phyloP scores from a whole-genome alignment of 2,888 invertebrate species.

The Alloscopus bannaensis region DNA sequence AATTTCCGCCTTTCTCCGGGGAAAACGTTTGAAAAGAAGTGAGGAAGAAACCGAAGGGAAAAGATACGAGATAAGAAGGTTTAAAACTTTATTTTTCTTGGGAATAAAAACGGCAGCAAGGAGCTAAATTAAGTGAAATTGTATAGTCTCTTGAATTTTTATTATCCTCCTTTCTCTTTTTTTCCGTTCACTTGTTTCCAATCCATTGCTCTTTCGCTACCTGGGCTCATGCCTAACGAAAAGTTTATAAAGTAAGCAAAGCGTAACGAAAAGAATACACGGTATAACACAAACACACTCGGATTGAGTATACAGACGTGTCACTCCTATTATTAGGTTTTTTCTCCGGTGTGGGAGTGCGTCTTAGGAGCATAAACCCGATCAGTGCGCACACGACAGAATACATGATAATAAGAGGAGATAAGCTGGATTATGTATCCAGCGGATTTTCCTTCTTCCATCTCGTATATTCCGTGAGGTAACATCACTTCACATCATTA shows the following conservation, averaged over 20 bases:
- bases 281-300: too few relatives aligned
- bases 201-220: constrained; percentile 46
- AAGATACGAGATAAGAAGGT: constrained; percentile 25
- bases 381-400: background rate
- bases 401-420: constrained; percentile 41
- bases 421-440: constrained; percentile 30
- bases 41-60: constrained; percentile 36
- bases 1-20: constrained; percentile 56
- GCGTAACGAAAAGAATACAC: too few relatives aligned
- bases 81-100: constrained; percentile 51
- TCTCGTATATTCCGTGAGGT: background rate
- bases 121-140: constrained; percentile 61
- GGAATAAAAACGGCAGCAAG: constrained; percentile 46
- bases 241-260: background rate
- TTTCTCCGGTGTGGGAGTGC: background rate
- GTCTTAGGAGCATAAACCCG: background rate
- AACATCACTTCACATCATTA: constrained; percentile 12
- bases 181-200: constrained; percentile 54
- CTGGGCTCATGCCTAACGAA: constrained; percentile 1
- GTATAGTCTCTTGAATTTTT: constrained; percentile 63
- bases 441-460: constrained; percentile 3
- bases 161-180: constrained; percentile 38
- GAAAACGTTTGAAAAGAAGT: constrained; percentile 53
- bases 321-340: too few relatives aligned
- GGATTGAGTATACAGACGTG: too few relatives aligned